Evolutionary conservation across 2,113 vertebrate species (phyloP).

Genomic region (Danionella cerebrum): DNA sequence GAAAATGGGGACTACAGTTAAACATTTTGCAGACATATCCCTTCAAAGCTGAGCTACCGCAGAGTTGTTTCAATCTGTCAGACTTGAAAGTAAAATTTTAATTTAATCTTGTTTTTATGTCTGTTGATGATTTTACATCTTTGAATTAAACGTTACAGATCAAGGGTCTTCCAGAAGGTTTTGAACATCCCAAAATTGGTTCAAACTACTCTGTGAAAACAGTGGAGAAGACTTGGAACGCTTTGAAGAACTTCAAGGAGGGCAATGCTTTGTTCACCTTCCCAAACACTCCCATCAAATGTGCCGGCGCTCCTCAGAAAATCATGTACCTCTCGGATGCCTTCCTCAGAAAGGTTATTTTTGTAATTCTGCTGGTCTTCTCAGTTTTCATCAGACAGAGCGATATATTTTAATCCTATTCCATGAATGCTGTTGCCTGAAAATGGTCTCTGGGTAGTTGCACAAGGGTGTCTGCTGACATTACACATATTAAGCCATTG

Average conservation of each 20-base stretch:
- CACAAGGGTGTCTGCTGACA: no score
- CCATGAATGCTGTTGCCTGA: no score
- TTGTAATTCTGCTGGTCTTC: no score
- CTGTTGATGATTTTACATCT: neutral
- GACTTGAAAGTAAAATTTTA: neutral
- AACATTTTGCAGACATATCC: no score
- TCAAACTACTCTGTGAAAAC: conserved; percentile 88
- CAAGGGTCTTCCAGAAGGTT: conserved; percentile 90
- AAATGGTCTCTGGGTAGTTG: no score
- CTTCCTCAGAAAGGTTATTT: conserved; percentile 86
- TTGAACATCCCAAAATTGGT: conserved; percentile 82
- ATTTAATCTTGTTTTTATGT: neutral
- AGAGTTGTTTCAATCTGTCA: neutral
- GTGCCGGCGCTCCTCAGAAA: conserved; percentile 93
- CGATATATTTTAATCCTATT: no score
- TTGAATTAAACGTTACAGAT: conserved; percentile 63
- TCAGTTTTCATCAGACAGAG: no score
- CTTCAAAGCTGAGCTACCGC: no score
- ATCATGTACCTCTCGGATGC: conserved; percentile 94
- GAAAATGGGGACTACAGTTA: no score
- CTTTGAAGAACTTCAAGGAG: conserved; percentile 82
- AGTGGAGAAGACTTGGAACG: conserved; percentile 92
- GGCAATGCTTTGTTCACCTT: conserved; percentile 91
- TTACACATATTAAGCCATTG: no score
- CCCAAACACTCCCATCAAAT: conserved; percentile 91